Evolutionary conservation across 1,140 invertebrate genomes (phyloP).

Genomic region (Onthophagus taurus): DNA sequence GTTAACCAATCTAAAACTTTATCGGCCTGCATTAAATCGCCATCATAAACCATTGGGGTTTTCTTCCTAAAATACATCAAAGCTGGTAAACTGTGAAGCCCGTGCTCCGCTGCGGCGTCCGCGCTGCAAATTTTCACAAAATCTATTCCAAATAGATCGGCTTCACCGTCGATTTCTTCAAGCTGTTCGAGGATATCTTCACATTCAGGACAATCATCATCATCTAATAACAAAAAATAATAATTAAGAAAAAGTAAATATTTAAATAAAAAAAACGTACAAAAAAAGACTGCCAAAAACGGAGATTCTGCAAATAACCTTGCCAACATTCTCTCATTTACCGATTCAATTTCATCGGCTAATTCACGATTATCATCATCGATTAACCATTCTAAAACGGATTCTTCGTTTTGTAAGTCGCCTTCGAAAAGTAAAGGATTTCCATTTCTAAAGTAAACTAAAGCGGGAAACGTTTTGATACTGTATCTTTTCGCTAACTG

Average conservation of each 20-base stretch:
- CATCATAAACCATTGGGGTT: constrained; percentile 79
- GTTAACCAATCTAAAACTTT: constrained; percentile 82
- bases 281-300: constrained; percentile 85
- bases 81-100: constrained; percentile 72
- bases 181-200: constrained; percentile 77
- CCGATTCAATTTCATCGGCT: constrained; percentile 88
- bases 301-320: constrained; percentile 79
- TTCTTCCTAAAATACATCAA: constrained; percentile 85
- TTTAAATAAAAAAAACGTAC: constrained; percentile 49
- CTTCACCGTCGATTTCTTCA: constrained; percentile 90
- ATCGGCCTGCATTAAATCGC: constrained; percentile 80
- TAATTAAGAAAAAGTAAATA: background rate
- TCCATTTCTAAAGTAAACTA: constrained; percentile 87
- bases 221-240: constrained; percentile 47
- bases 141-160: constrained; percentile 86
- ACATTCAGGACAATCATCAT: constrained; percentile 85
- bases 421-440: constrained; percentile 90
- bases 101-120: constrained; percentile 72
- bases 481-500: constrained; percentile 86
- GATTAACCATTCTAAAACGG: constrained; percentile 84
- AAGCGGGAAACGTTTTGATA: constrained; percentile 88
- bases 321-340: constrained; percentile 84
- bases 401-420: constrained; percentile 84
- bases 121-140: constrained; percentile 88
- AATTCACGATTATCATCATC: constrained; percentile 90